Evolutionary conservation across 2,113 vertebrate genomes (phyloP).

Genomic region (Leptosomus discolor): DNA sequence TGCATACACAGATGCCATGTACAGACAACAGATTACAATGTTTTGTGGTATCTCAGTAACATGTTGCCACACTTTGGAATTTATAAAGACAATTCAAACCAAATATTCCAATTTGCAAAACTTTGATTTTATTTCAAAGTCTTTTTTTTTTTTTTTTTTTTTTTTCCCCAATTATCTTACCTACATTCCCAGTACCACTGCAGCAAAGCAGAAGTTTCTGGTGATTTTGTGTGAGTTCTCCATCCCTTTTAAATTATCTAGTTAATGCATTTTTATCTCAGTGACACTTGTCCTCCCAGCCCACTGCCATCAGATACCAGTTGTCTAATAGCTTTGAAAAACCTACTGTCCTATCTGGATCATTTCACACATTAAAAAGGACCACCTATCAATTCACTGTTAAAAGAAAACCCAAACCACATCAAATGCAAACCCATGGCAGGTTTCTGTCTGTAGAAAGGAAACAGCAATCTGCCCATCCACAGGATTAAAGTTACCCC

Average conservation of each 20-base stretch:
- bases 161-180: not conserved
- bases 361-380: not conserved
- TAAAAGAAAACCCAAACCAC: not conserved
- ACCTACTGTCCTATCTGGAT: not conserved
- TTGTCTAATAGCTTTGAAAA: constrained; percentile 32
- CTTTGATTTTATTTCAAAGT: not conserved
- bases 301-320: not conserved
- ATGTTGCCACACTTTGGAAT: not conserved
- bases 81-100: not conserved
- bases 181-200: not conserved
- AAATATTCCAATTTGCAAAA: not conserved
- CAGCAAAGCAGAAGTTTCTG: not conserved
- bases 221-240: not conserved
- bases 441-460: not conserved
- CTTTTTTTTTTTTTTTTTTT: too few species aligned
- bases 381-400: not conserved
- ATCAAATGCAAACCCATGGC: not conserved
- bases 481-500: not conserved
- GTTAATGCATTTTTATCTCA: constrained; percentile 7
- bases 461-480: not conserved
- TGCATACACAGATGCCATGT: not conserved
- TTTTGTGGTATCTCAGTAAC: not conserved
- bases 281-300: not conserved
- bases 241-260: not conserved
- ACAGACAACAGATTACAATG: not conserved